phyloP scores from a whole-genome alignment of 2,797 vertebrate genomes.

The Telmatherina bonti region DNA sequence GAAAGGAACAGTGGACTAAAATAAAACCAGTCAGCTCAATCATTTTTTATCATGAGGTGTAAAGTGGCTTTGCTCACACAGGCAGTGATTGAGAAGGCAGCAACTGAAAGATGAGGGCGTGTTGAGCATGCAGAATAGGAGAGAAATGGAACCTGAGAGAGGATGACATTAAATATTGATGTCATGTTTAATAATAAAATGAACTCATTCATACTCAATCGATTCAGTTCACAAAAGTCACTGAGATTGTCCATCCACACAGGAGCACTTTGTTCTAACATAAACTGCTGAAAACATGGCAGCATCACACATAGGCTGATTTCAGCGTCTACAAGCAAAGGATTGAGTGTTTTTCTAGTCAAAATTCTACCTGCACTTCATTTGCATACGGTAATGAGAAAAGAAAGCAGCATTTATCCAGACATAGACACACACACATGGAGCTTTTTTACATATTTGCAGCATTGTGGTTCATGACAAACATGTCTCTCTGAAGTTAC shows the following conservation, averaged over 20 bases:
- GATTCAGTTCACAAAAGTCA: constrained; percentile 39
- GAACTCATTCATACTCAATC: constrained; percentile 60
- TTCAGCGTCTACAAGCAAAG: neutral
- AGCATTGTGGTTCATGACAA: neutral
- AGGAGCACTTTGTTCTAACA: constrained; percentile 32
- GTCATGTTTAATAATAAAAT: constrained; percentile 72
- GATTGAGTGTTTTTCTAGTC: neutral
- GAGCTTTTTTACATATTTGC: neutral
- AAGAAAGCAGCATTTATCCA: neutral
- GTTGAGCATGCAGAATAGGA: constrained; percentile 37
- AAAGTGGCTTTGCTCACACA: constrained; percentile 21
- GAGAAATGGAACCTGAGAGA: constrained; percentile 44
- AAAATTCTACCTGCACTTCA: neutral
- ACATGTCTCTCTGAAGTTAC: neutral
- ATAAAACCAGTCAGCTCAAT: neutral
- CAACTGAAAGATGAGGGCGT: constrained; percentile 33
- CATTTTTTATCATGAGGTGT: constrained; percentile 9
- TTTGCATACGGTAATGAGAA: neutral
- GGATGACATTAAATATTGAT: constrained; percentile 63
- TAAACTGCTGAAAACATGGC: constrained; percentile 29
- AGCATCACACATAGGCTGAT: neutral
- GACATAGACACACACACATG: neutral
- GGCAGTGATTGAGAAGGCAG: constrained; percentile 19
- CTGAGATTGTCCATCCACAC: constrained; percentile 25
- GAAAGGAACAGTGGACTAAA: neutral